Evolutionary conservation across 2,888 invertebrate species (phyloP).

Genomic region (Temnothorax unifasciatus): DNA sequence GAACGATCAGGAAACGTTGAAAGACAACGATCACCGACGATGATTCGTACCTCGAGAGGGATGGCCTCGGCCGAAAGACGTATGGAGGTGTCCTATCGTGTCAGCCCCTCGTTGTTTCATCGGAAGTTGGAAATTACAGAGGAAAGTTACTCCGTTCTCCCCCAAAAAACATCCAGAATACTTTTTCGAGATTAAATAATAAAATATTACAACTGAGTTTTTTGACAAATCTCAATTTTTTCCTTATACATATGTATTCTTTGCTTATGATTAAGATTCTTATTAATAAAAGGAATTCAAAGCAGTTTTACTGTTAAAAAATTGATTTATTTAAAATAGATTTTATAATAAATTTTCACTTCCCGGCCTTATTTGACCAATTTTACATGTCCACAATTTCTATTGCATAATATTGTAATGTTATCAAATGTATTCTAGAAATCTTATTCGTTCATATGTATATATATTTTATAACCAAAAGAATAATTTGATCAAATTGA

Average conservation of each 20-base stretch:
- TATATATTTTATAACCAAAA: not conserved
- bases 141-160: not conserved
- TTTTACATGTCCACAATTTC: not conserved
- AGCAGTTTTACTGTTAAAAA: not conserved
- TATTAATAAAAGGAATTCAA: not conserved
- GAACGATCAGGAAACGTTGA: slow-evolving; percentile 21
- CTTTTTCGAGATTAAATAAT: not conserved
- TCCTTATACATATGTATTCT: not conserved
- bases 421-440: not conserved
- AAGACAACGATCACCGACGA: slow-evolving; percentile 17
- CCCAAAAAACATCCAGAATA: not conserved
- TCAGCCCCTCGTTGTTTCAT: slow-evolving; percentile 19
- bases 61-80: not conserved
- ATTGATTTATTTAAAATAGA: not conserved
- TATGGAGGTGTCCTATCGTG: not conserved
- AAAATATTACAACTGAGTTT: not conserved
- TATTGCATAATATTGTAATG: not conserved
- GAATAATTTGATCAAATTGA: not conserved
- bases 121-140: not conserved
- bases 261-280: not conserved
- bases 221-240: not conserved
- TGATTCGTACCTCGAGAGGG: slow-evolving; percentile 15
- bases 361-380: not conserved
- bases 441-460: not conserved
- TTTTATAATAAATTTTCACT: not conserved